Evolutionary conservation across 2,113 vertebrate genomes (phyloP), one percentile per base, ranked within the genome.

Genomic region (Tretioscincus oriximinensis): DNA sequence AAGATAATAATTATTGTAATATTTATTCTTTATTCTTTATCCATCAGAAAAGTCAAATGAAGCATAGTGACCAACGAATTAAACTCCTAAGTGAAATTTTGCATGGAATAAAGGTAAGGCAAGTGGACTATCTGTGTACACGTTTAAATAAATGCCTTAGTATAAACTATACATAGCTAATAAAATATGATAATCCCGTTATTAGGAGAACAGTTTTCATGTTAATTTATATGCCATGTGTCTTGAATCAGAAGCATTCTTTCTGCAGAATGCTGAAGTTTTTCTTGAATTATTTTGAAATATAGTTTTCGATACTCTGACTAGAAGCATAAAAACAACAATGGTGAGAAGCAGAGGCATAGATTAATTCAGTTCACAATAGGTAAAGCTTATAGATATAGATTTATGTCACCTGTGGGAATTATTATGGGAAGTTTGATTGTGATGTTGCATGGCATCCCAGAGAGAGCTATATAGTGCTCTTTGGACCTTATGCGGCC

Each of bases 41-140:
- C 78, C 79, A 77, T 24, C 83, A 96, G 93, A 93, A 93, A 87
- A 89, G 54, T 28, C 91, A 94, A 83, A 89, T 80, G 80, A 91
- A 72, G 76, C 89, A 87, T 87, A 93, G 77, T 2, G 92, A 93
- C 85, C 91, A 90, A 58, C 85, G 83, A 69, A 85, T 94, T 81
- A 93, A 94, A 70, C 84, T 94, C 3, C 85, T 95, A 29, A 93
- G 85, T 88, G 94, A 96, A 91, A 93, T 94, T 28, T 86, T 95
- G 81, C 88, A 91, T 66, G 91, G 92, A 88, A 94, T 94, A 88
- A 95, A 95, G 89, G 91, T 95, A 92, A 88, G 51, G 14, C 47
- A 31, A 74, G 16, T 73, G 66, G 60, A 45, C 26, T 49, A 22
- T 2, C 4, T 0, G 47, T 77, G 1, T 2, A 0, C 0, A 63